Evolutionary conservation across 1,140 invertebrate genomes (phyloP).

Genomic region (Bicyclus anynana): DNA sequence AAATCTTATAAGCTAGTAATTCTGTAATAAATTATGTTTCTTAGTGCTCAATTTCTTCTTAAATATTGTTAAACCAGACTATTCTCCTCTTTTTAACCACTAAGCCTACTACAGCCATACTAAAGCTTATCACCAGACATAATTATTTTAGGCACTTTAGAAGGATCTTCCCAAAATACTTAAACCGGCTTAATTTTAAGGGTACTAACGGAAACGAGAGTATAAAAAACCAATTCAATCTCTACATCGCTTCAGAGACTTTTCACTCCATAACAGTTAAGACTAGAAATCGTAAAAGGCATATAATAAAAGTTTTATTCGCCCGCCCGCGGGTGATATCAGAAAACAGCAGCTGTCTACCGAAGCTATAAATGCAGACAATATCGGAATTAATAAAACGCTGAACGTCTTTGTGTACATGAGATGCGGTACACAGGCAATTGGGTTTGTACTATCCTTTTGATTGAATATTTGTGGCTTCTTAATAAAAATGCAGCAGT

Average conservation of each 20-base stretch:
- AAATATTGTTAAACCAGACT: too few relatives aligned
- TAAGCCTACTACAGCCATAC: too few relatives aligned
- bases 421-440: not conserved
- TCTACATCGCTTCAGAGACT: constrained; percentile 7
- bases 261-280: constrained; percentile 24
- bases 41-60: too few relatives aligned
- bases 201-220: not conserved
- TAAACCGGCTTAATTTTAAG: not conserved
- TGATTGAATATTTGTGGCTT: too few relatives aligned
- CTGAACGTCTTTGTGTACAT: not conserved
- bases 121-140: too few relatives aligned
- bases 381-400: constrained; percentile 5
- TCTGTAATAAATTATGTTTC: too few relatives aligned
- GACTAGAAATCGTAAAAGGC: constrained; percentile 24
- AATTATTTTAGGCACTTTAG: too few relatives aligned
- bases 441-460: not conserved
- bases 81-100: too few relatives aligned
- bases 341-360: constrained; percentile 13
- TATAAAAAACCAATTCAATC: constrained; percentile 16
- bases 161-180: not conserved
- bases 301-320: constrained; percentile 32
- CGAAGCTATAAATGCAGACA: constrained; percentile 14
- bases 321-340: constrained; percentile 10
- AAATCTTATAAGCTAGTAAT: too few relatives aligned
- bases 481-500: too few relatives aligned